Evolutionary conservation across 2,113 vertebrate genomes (phyloP), one percentile per base, ranked within the genome.

Genomic region (Urocynchramus pylzowi): DNA sequence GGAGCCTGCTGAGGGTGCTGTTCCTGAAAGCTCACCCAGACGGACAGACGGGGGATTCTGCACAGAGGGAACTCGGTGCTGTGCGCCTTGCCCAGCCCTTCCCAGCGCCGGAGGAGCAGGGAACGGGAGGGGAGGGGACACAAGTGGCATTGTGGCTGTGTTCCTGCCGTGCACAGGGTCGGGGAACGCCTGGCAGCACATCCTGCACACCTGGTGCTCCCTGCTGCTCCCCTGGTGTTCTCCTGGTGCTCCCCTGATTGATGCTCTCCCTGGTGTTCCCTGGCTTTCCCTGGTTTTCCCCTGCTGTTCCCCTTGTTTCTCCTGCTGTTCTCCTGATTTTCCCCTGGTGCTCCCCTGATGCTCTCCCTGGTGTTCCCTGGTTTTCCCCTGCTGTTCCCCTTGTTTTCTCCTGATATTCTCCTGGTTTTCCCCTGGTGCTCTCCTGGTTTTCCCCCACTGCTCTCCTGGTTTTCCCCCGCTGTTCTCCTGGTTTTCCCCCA

Each of bases 141-240:
- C 6, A 22, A 20, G 9, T 0, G 4, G 8, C 1, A 3, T 6
- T 3, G 24, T 13, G 35, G 6, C 41, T 0, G 21, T n/a, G 33
- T 14, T 23, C 35, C 68, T 56, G 57, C 41, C 8, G 2, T 12
- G 57, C 35, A 1, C 14, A 13, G 76, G 67, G 50, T 27, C 2
- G 3, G 16, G n/a, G 20, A 12, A 17, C 19, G 10, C 3, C 54
- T 2, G 3, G 44, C 16, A 33, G 42, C 6, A 2, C 54, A 33
- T 11, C 57, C 21, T 8, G 37, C 45, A 2, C 67, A 11, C 26
- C 35, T 14, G 2, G 4, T 7, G 54, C 21, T 56, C 20, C 53
- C 30, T 13, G 18, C n/a, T 44, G 17, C 42, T 44, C 42, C 41
- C 41, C 41, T 11, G 41, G 41, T 41, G 42, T 18, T 16, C 11